Base-by-base conservation (phyloP, 2,113 vertebrate genomes). In the Excalfactoria chinensis region DNA sequence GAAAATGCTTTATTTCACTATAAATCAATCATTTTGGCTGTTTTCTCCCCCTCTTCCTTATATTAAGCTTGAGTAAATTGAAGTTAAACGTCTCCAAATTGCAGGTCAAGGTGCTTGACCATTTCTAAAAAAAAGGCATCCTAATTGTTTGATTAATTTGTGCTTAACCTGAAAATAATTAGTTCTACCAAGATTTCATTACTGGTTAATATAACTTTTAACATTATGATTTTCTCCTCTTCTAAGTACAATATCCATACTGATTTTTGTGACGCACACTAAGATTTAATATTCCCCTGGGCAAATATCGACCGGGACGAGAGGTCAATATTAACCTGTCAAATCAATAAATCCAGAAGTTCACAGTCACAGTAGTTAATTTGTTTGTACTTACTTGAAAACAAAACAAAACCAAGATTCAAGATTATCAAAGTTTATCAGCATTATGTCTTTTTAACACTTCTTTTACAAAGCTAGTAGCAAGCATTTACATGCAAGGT, bases 91-190 rank as follows among this genome's bases (percentile, higher is more conserved):
- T 83, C 71, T 55, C 70, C 68, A 80, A 91, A 88, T 30, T 71
- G 68, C 56, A 80, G 89, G 91, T 93, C 91, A 94, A 80, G 51
- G 9, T 69, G 28, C 41, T 92, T 87, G 78, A 91, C 81, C 63
- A 87, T 32, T 79, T n/a, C 53, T 62, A 13, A 82, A 95, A 95
- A 93, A 93, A 37, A 37, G 37, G 63, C 44, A 89, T 32, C 11
- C 41, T 13, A 46, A 11, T 35, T 22, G 30, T 83, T 94, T 96
- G 95, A 96, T 95, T 91, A 80, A 95, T 96, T 94, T 64, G 32
- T 89, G 37, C 95, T 93, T 89, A 95, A 95, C 92, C 30, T 71
- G 75, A 95, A 96, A 94, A 94, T 95, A 96, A 95, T 95, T 91
- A 90, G 48, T 86, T 95, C 62, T 56, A 74, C 72, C 35, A n/a